phyloP scores from a whole-genome alignment of 2,888 invertebrate species.

The Atethmia centrago region DNA sequence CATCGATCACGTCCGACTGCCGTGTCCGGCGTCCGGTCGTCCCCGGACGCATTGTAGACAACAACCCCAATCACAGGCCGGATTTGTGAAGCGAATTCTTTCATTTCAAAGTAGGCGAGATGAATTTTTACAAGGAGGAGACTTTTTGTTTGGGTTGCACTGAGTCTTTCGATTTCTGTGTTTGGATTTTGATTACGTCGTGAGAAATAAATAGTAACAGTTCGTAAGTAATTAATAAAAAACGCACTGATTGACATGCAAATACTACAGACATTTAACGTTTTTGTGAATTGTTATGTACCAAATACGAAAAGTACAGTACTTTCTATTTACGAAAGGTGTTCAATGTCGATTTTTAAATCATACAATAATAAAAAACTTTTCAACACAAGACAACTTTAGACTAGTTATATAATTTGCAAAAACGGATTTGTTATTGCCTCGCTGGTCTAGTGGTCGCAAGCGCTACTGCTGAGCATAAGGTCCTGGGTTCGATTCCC shows the following conservation, averaged over 20 bases:
- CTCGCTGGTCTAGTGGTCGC: no score
- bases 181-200: neutral
- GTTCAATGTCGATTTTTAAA: neutral
- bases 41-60: slow-evolving; percentile 61
- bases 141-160: slow-evolving; percentile 7
- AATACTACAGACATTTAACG: neutral
- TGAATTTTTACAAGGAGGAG: slow-evolving; percentile 19
- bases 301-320: neutral
- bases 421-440: neutral
- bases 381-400: neutral
- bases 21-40: slow-evolving; percentile 50
- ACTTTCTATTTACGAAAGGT: no score
- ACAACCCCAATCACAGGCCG: slow-evolving; percentile 58
- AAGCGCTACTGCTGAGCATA: no score
- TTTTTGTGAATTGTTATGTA: neutral
- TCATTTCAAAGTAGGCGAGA: slow-evolving; percentile 37
- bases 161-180: neutral
- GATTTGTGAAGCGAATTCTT: slow-evolving; percentile 59
- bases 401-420: neutral
- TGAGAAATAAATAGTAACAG: neutral
- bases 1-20: slow-evolving; percentile 61
- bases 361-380: neutral
- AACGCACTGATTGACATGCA: no score
- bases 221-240: no score
- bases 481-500: no score